Evolutionary conservation across 2,113 vertebrate species (phyloP).

Genomic region (Anseranas semipalmata): DNA sequence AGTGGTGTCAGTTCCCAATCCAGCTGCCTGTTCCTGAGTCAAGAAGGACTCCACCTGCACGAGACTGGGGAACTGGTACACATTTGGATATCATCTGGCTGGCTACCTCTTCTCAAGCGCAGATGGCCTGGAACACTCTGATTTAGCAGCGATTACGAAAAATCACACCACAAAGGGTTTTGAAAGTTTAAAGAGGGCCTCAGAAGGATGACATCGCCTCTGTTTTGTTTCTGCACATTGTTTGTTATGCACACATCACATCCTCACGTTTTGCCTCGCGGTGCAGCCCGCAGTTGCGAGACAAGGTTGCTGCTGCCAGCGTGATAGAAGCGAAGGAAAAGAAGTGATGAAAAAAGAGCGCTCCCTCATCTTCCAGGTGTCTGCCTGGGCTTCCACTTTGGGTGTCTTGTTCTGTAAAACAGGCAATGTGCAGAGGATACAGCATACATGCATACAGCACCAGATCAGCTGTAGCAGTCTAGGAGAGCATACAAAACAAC

Average conservation of each 20-base stretch:
- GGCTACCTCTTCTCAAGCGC: neutral
- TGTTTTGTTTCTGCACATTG: neutral
- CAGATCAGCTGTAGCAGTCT: neutral
- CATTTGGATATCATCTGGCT: neutral
- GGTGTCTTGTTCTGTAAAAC: neutral
- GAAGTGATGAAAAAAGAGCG: neutral
- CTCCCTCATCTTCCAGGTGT: neutral
- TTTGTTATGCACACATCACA: rapidly evolving
- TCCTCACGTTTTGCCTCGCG: neutral
- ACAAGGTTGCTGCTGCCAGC: neutral
- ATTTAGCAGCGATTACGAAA: neutral
- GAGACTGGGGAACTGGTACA: neutral
- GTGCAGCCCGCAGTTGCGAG: neutral
- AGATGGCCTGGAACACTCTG: neutral
- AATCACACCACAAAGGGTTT: neutral
- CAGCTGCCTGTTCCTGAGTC: neutral
- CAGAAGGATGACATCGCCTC: neutral
- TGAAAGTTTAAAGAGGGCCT: neutral
- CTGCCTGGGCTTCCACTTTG: neutral
- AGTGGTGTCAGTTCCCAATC: too few species aligned
- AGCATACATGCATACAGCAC: neutral
- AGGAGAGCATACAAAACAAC: neutral
- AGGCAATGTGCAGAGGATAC: neutral
- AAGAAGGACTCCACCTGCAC: neutral
- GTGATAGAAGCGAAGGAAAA: rapidly evolving